Evolutionary conservation across 2,113 vertebrate genomes (phyloP).

Genomic region (Malaclemys terrapin): DNA sequence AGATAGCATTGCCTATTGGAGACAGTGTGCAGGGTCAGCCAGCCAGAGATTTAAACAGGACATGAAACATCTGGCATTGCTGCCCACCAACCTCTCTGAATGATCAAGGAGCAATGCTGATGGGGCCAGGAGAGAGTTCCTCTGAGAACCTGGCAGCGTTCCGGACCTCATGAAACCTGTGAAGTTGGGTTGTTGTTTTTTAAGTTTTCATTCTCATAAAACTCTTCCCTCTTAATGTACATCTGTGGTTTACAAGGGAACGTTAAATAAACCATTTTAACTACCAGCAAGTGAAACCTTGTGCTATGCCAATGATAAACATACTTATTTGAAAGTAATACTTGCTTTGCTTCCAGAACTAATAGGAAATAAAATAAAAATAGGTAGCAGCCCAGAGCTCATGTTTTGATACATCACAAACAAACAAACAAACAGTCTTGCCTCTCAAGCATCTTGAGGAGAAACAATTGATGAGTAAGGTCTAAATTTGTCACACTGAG

Average conservation of each 20-base stretch:
- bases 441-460: not conserved
- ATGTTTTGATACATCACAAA: not conserved
- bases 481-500: not conserved
- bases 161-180: not conserved
- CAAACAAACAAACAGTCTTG: not conserved
- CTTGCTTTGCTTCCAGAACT: not conserved
- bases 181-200: not conserved
- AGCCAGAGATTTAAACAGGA: not conserved
- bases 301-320: rapidly evolving
- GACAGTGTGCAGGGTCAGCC: not conserved
- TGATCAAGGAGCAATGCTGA: slow-evolving; percentile 29
- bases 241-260: not conserved
- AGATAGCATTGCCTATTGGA: slow-evolving; percentile 6
- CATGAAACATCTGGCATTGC: not conserved
- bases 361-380: not conserved
- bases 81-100: not conserved
- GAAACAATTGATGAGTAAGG: not conserved
- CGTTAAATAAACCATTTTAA: not conserved
- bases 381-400: not conserved
- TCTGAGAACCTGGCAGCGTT: not conserved
- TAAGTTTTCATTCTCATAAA: not conserved
- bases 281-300: not conserved
- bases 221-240: not conserved
- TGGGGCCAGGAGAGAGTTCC: not conserved
- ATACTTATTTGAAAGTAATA: not conserved